Evolutionary conservation across 2,888 invertebrate genomes (phyloP).

Genomic region (Ditylenchus weischeri): DNA sequence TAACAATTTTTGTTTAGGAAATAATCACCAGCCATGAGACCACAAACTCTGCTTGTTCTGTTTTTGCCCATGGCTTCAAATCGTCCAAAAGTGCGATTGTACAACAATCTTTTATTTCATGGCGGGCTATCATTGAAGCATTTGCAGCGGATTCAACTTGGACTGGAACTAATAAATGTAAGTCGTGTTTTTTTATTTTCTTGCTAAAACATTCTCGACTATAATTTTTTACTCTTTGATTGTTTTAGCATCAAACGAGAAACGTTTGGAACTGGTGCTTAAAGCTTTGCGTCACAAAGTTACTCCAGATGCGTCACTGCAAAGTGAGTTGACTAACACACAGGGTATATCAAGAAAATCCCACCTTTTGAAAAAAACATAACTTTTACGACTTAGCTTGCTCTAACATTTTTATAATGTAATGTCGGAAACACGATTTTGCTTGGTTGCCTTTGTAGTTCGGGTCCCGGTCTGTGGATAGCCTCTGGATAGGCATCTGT

Average conservation of each 20-base stretch:
- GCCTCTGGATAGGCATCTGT: too few species aligned
- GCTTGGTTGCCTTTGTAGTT: too few species aligned
- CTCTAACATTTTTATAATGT: too few species aligned
- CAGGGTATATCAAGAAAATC: too few species aligned
- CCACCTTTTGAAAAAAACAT: too few species aligned
- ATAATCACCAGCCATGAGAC: not conserved
- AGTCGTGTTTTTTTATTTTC: not conserved
- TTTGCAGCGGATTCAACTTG: not conserved
- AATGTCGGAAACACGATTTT: too few species aligned
- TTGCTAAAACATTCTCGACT: not conserved
- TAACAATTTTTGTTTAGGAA: slow-evolving; percentile 2
- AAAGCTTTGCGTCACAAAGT: slow-evolving; percentile 1
- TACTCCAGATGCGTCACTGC: not conserved
- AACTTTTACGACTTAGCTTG: too few species aligned
- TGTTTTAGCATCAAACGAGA: not conserved
- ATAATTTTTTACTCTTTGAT: too few species aligned
- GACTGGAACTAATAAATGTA: not conserved
- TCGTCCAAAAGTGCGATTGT: not conserved
- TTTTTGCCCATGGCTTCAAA: slow-evolving; percentile 1
- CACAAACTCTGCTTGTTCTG: slow-evolving; percentile 2
- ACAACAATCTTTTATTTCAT: not conserved
- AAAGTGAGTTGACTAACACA: not conserved
- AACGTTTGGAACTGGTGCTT: not conserved
- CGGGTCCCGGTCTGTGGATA: too few species aligned
- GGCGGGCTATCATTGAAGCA: not conserved